Percentiles rank a stretch among this genome's conserved stretches.
These are phyloP conservation scores for Dryobates pubescens DNA, from an alignment of 2,797 vertebrate genomes.

Conservation along the genomic window DNA sequence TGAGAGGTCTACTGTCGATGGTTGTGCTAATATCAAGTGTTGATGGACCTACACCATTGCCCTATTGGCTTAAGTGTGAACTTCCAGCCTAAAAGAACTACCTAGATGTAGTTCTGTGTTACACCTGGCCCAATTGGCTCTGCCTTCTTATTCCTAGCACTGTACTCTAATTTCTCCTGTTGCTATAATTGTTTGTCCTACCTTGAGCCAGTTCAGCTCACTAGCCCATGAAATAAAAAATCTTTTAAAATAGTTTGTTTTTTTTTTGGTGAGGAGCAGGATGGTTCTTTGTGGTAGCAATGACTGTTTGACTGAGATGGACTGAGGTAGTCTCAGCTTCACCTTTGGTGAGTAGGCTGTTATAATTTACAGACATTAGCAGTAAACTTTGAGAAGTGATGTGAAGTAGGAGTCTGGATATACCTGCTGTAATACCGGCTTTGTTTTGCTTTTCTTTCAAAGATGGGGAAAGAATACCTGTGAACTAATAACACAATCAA, in stretches of 20 bases:
- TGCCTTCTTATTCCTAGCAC: not conserved
- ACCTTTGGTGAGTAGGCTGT: fast-evolving
- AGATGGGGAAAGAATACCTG: fast-evolving
- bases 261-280: not conserved
- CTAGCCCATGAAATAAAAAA: not conserved
- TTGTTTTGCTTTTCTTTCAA: not conserved
- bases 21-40: not conserved
- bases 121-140: fast-evolving
- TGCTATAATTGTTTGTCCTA: not conserved
- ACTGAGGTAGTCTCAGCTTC: not conserved
- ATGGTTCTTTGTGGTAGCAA: not conserved
- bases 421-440: not conserved
- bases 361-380: not conserved
- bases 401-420: not conserved
- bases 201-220: not conserved
- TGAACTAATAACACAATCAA: not conserved
- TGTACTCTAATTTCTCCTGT: not conserved
- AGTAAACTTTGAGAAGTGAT: not conserved
- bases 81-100: not conserved
- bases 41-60: not conserved
- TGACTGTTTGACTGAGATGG: not conserved
- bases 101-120: not conserved
- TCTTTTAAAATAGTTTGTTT: not conserved
- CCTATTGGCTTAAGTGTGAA: not conserved
- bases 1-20: fast-evolving